Evolutionary conservation across 2,888 invertebrate genomes (phyloP).

Genomic region (Dorcus parallelipipedus): DNA sequence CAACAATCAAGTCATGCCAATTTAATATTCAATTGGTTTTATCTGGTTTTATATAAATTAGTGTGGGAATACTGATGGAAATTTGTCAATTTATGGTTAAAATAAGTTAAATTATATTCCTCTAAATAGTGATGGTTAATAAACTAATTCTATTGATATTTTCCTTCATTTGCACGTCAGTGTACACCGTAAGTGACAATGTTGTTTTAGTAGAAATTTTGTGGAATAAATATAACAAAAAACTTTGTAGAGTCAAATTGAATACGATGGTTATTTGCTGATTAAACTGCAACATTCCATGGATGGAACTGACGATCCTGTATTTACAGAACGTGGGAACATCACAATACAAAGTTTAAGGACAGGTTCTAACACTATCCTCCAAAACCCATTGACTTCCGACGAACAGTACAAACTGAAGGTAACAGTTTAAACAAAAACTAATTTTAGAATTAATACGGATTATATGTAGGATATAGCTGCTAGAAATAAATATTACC

Average conservation of each 20-base stretch:
- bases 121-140: no score
- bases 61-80: not conserved
- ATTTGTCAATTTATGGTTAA: not conserved
- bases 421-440: slow-evolving; percentile 41
- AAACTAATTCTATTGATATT: no score
- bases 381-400: slow-evolving; percentile 58
- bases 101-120: no score
- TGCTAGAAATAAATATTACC: slow-evolving; percentile 68
- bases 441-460: not conserved
- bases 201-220: not conserved
- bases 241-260: slow-evolving; percentile 56
- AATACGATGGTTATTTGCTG: slow-evolving; percentile 72
- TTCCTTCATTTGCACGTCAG: no score
- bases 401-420: slow-evolving; percentile 57
- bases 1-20: no score
- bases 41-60: no score
- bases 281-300: slow-evolving; percentile 69
- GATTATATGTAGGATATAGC: slow-evolving; percentile 56
- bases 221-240: not conserved
- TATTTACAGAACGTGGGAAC: slow-evolving; percentile 66
- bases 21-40: no score
- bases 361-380: slow-evolving; percentile 60
- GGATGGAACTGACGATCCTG: slow-evolving; percentile 51
- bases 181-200: not conserved
- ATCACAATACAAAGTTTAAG: slow-evolving; percentile 69